Percentiles rank a stretch among this genome's conserved stretches.
These are phyloP conservation scores for Phania funesta DNA, from an alignment of 2,888 invertebrate genomes.

Conservation along the genomic window DNA sequence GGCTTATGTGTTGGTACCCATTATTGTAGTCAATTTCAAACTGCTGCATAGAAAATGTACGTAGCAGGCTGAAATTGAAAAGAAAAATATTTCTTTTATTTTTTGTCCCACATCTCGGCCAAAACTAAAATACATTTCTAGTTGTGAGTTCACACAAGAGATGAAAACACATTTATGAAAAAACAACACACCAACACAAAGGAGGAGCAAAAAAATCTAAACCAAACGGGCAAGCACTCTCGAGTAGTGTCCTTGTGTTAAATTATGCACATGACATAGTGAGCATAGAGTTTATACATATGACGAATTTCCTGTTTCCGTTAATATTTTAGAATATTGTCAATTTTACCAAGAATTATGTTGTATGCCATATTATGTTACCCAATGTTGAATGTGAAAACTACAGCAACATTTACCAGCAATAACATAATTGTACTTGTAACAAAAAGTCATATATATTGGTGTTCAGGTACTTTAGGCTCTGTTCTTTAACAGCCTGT, in stretches of 20 bases:
- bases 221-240: background rate
- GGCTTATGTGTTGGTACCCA: slow-evolving; percentile 50
- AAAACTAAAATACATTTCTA: slow-evolving; percentile 34
- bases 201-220: background rate
- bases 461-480: background rate
- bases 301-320: slow-evolving; percentile 68
- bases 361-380: slow-evolving; percentile 69
- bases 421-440: slow-evolving; percentile 35
- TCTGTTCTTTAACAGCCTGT: slow-evolving; percentile 19
- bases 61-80: too few relatives aligned
- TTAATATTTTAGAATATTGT: slow-evolving; percentile 71
- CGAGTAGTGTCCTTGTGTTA: background rate
- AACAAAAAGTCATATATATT: slow-evolving; percentile 17
- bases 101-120: slow-evolving; percentile 5
- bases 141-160: slow-evolving; percentile 26
- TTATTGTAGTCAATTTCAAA: slow-evolving; percentile 48
- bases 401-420: background rate
- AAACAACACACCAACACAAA: background rate
- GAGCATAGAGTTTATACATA: slow-evolving; percentile 53
- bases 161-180: slow-evolving; percentile 1
- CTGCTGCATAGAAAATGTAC: slow-evolving; percentile 13
- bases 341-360: slow-evolving; percentile 70
- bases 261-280: slow-evolving; percentile 1
- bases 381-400: slow-evolving; percentile 59
- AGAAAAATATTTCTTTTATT: slow-evolving; percentile 38